Percentiles rank a stretch among this genome's conserved stretches.
Evolutionary conservation across 2,888 invertebrate genomes (phyloP).

Genomic region (Drosophila putrida): DNA sequence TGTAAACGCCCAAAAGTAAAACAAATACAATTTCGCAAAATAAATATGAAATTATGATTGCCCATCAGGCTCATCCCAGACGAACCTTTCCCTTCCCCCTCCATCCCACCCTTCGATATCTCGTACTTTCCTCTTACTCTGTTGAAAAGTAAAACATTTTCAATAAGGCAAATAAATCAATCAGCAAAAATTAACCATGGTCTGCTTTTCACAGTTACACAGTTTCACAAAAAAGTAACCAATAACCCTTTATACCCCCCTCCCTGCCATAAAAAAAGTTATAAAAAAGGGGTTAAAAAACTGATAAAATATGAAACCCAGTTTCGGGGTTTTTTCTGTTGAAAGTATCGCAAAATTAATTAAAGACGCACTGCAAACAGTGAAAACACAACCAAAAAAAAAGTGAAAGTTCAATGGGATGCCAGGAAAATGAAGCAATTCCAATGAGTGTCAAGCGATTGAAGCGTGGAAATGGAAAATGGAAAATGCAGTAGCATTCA

Average conservation of each 20-base stretch:
- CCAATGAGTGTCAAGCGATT: slow-evolving; percentile 50
- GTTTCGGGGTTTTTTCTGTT: slow-evolving; percentile 27
- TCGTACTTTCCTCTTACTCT: background rate
- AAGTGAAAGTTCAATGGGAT: slow-evolving; percentile 72
- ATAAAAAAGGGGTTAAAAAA: slow-evolving; percentile 42
- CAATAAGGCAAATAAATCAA: slow-evolving; percentile 66
- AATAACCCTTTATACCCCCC: slow-evolving; percentile 27
- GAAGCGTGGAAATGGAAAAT: slow-evolving; percentile 54
- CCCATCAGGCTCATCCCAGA: slow-evolving; percentile 30
- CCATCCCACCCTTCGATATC: background rate
- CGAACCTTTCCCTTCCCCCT: slow-evolving; percentile 17
- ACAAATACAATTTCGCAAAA: slow-evolving; percentile 73
- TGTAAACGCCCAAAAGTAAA: slow-evolving; percentile 56
- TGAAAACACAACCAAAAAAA: slow-evolving; percentile 2
- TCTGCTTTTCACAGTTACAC: slow-evolving; percentile 21
- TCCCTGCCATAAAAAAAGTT: slow-evolving; percentile 40
- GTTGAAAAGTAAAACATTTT: slow-evolving; percentile 41
- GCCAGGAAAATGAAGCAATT: slow-evolving; percentile 69
- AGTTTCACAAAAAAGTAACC: slow-evolving; percentile 12
- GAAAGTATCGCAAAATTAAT: slow-evolving; percentile 68
- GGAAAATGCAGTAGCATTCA: slow-evolving; percentile 31
- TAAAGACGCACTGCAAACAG: slow-evolving; percentile 52
- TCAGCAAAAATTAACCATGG: slow-evolving; percentile 46
- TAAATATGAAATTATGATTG: slow-evolving; percentile 80
- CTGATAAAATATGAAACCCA: slow-evolving; percentile 32